Evolutionary conservation across 2,113 vertebrate genomes (phyloP).

Genomic region (Serinus canaria): DNA sequence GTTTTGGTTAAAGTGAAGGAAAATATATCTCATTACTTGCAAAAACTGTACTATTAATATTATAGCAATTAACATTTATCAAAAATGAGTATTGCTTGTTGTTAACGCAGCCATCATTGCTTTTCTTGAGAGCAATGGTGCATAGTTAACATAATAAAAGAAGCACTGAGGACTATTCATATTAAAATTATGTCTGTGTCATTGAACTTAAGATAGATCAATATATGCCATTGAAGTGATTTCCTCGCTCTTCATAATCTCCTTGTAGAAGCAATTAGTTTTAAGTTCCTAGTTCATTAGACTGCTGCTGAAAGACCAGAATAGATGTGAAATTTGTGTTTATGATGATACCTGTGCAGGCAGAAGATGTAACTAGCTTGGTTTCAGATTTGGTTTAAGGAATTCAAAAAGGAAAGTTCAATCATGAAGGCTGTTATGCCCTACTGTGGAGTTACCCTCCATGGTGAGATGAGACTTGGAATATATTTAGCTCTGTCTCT

Average conservation of each 20-base stretch:
- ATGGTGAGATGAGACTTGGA: neutral
- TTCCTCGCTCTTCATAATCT: neutral
- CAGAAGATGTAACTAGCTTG: neutral
- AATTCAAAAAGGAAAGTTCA: neutral
- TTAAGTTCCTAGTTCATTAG: neutral
- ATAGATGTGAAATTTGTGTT: neutral
- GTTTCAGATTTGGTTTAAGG: neutral
- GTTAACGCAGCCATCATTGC: neutral
- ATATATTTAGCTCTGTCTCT: neutral
- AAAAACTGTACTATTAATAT: neutral
- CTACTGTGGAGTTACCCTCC: neutral
- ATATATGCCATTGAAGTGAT: neutral
- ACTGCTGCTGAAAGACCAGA: neutral
- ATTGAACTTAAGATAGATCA: neutral
- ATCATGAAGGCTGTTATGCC: neutral
- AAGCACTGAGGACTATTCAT: neutral
- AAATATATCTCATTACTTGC: neutral
- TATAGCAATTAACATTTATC: neutral
- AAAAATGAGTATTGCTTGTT: neutral
- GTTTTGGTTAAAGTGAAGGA: neutral
- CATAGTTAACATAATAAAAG: neutral
- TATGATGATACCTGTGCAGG: neutral
- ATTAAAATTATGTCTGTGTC: neutral
- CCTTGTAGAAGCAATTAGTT: neutral
- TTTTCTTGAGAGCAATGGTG: neutral